Evolutionary conservation across 1,140 invertebrate genomes (phyloP).

Genomic region (Solenopsis fugax): DNA sequence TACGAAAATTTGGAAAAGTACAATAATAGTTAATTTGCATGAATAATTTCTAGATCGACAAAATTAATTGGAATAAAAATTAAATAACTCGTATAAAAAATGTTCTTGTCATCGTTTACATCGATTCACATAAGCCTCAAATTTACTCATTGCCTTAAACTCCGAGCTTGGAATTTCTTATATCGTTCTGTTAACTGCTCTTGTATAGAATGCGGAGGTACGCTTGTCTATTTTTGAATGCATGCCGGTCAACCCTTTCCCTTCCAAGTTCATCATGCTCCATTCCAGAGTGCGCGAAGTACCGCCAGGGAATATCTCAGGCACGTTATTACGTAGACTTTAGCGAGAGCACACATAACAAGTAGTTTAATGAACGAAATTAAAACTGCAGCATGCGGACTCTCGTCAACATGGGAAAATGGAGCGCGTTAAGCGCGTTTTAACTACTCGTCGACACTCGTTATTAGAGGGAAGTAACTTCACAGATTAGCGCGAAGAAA

Average conservation of each 20-base stretch:
- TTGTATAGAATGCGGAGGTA: slow-evolving; percentile 11
- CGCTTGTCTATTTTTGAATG: slow-evolving; percentile 40
- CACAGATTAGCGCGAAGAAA: not conserved
- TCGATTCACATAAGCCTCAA: not conserved
- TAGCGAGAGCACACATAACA: slow-evolving; percentile 21
- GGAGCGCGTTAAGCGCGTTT: slow-evolving; percentile 19
- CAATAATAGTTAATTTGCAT: not conserved
- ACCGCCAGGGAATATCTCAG: slow-evolving; percentile 28
- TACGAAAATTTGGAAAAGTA: too few relatives aligned
- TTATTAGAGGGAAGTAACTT: not conserved
- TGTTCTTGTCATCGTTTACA: not conserved
- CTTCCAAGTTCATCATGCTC: slow-evolving; percentile 25
- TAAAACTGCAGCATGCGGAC: slow-evolving; percentile 19
- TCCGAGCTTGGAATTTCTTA: slow-evolving; percentile 29
- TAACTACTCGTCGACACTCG: slow-evolving; percentile 16
- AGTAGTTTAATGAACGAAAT: slow-evolving; percentile 49
- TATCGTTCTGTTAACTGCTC: slow-evolving; percentile 24
- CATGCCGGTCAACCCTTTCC: slow-evolving; percentile 14
- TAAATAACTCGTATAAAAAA: not conserved
- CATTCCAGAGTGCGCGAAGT: slow-evolving; percentile 18
- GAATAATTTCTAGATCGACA: not conserved
- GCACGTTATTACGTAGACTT: slow-evolving; percentile 40
- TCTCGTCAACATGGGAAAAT: slow-evolving; percentile 22
- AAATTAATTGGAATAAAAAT: not conserved
- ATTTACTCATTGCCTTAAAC: not conserved